Evolutionary conservation across 2,797 vertebrate species (phyloP).

Genomic region (Sternotherus odoratus): DNA sequence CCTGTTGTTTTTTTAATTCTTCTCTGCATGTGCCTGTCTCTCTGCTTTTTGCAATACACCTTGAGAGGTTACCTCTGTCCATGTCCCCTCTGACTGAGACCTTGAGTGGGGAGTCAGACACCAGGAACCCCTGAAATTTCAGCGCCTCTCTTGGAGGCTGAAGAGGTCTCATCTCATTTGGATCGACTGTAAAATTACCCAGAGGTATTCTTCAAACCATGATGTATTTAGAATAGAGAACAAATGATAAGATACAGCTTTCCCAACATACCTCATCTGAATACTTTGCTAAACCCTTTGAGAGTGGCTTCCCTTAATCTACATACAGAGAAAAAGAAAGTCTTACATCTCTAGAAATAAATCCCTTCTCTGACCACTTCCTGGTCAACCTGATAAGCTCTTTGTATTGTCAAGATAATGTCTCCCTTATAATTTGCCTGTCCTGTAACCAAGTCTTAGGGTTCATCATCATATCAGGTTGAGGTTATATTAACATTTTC

Average conservation of each 20-base stretch:
- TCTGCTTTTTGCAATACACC: background rate
- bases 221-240: background rate
- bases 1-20: background rate
- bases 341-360: background rate
- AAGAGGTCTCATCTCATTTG: background rate
- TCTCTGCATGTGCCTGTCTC: background rate
- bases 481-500: background rate
- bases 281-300: background rate
- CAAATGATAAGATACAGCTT: background rate
- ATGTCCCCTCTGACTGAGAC: background rate
- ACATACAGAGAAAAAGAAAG: background rate
- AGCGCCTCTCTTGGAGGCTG: background rate
- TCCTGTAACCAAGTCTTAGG: background rate
- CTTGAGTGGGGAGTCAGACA: background rate
- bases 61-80: background rate
- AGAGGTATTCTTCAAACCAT: background rate
- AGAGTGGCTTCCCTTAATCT: background rate
- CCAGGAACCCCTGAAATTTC: background rate
- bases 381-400: background rate
- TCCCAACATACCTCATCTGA: background rate
- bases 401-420: background rate
- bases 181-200: background rate
- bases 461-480: background rate
- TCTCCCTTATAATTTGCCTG: background rate
- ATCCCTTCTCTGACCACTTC: background rate